Percentiles rank a stretch among this genome's conserved stretches.
phyloP scores from a whole-genome alignment of 2,888 invertebrate genomes.

The Crematogaster levior region DNA sequence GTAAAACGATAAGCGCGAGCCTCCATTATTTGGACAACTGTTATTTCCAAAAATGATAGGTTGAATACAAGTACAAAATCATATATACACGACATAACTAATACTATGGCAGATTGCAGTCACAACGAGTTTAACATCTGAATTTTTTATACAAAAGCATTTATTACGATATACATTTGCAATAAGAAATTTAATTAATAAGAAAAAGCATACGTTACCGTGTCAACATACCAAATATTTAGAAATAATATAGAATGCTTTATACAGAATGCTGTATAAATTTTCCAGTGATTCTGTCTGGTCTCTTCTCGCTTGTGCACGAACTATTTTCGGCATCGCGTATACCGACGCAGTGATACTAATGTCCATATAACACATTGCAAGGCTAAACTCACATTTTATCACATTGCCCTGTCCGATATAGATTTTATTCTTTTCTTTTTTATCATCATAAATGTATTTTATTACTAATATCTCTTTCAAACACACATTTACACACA shows the following conservation, averaged over 20 bases:
- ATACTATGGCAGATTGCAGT: not conserved
- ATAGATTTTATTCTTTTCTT: not conserved
- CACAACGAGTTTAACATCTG: not conserved
- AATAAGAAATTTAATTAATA: not conserved
- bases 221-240: constrained; percentile 67
- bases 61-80: not conserved
- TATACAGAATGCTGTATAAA: not conserved
- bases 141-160: not conserved
- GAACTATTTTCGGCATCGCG: constrained; percentile 37
- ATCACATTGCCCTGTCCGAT: not conserved
- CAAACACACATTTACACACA: too few relatives aligned
- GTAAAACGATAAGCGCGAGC: not conserved
- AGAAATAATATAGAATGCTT: constrained; percentile 56
- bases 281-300: not conserved
- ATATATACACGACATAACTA: not conserved
- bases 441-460: not conserved
- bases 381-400: constrained; percentile 10
- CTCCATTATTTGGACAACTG: constrained; percentile 7
- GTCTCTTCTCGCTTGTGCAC: constrained; percentile 16
- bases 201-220: constrained; percentile 38
- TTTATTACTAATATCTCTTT: not conserved
- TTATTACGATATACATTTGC: not conserved
- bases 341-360: constrained; percentile 12
- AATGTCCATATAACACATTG: too few relatives aligned
- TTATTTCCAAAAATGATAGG: not conserved